These are phyloP conservation scores for Chaetodon auriga DNA, from an alignment of 2,113 vertebrate species.

Conservation along the genomic window DNA sequence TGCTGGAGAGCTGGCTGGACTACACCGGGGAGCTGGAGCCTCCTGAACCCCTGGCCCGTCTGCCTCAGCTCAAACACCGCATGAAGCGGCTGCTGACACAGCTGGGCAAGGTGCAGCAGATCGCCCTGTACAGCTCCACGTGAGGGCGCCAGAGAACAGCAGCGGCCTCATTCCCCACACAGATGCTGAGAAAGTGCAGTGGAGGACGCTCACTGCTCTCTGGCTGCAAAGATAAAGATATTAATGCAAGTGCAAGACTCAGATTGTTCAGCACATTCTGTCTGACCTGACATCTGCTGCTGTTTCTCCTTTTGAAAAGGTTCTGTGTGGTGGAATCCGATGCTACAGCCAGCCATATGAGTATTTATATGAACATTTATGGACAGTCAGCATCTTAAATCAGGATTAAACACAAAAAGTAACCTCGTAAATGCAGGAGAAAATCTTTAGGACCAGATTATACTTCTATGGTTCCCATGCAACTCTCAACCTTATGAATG, in stretches of 20 bases:
- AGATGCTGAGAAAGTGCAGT: conserved; percentile 18
- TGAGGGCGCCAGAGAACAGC: conserved; percentile 80
- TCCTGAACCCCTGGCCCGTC: conserved; percentile 93
- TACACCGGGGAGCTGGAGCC: conserved; percentile 97
- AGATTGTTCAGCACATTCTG: conserved; percentile 39
- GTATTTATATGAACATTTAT: conserved; percentile 54
- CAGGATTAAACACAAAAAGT: conserved; percentile 75
- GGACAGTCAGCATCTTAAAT: conserved; percentile 65
- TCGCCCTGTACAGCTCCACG: conserved; percentile 88
- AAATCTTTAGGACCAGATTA: conserved; percentile 67
- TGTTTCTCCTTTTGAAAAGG: conserved; percentile 37
- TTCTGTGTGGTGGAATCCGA: conserved; percentile 45
- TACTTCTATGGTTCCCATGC: conserved; percentile 69
- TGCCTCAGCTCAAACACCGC: conserved; percentile 96
- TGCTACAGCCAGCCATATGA: conserved; percentile 49
- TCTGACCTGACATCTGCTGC: conserved; percentile 54
- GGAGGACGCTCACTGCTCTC: not conserved
- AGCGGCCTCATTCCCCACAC: conserved; percentile 10
- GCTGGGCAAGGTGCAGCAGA: conserved; percentile 95
- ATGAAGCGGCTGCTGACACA: conserved; percentile 94
- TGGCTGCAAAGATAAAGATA: conserved; percentile 23
- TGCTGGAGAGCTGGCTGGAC: conserved; percentile 97
- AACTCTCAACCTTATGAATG: conserved; percentile 74
- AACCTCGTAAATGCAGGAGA: conserved; percentile 73
- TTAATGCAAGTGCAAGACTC: conserved; percentile 39